Conservation (phyloP, 2,113 vertebrate genomes). For the Phodopus roborovskii region DNA sequence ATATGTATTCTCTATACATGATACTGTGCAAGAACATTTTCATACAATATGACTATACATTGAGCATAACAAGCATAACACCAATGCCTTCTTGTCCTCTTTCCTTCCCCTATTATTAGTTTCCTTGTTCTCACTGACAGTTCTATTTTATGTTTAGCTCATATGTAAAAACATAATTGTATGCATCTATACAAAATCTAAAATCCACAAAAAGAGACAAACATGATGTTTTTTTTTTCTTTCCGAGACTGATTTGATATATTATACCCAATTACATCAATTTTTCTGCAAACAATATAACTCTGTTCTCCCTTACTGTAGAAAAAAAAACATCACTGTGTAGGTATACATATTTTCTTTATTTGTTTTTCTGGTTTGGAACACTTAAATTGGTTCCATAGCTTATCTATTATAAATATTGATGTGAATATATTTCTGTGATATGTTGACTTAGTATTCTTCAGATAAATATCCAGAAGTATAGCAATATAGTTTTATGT, state of each 20-base stretch:
- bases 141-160: neutral
- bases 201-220: neutral
- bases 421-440: neutral
- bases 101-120: neutral
- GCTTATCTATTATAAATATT: neutral
- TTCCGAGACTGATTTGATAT: neutral
- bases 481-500: neutral
- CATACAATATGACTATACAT: neutral
- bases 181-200: neutral
- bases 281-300: neutral
- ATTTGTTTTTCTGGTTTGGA: neutral
- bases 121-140: neutral
- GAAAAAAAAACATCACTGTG: neutral
- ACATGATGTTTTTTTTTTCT: neutral
- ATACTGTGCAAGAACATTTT: neutral
- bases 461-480: neutral
- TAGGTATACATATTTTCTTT: neutral
- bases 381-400: neutral
- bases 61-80: neutral
- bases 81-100: neutral
- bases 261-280: neutral
- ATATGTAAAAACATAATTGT: neutral
- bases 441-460: neutral
- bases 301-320: neutral
- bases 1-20: neutral